Percentiles rank a stretch among this genome's conserved stretches.
phyloP scores from a whole-genome alignment of 2,888 invertebrate genomes.

The Luperina testacea region DNA sequence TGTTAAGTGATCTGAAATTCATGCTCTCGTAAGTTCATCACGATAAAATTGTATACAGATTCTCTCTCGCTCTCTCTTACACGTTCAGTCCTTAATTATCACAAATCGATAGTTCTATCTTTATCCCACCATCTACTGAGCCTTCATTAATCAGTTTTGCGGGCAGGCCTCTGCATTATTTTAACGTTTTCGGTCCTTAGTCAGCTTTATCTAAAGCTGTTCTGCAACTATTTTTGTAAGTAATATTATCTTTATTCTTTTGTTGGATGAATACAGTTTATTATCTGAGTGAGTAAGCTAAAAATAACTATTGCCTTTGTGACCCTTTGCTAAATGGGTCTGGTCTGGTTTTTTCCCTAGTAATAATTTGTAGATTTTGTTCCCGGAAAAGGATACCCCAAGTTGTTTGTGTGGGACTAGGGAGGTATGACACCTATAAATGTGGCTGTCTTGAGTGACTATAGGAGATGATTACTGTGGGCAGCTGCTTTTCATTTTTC shows the following conservation, averaged over 20 bases:
- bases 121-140: slow-evolving; percentile 19
- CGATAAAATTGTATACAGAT: neutral
- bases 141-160: slow-evolving; percentile 50
- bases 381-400: neutral
- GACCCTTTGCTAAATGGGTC: neutral
- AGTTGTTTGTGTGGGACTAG: neutral
- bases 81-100: slow-evolving; percentile 31
- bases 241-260: slow-evolving; percentile 14
- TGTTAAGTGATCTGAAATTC: slow-evolving; percentile 16
- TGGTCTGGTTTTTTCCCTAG: neutral
- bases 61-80: slow-evolving; percentile 3
- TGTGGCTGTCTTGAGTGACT: neutral
- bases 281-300: slow-evolving; percentile 2
- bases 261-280: slow-evolving; percentile 2
- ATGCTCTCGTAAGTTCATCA: slow-evolving; percentile 2
- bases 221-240: neutral
- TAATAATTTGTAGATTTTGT: neutral
- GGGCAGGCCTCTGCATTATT: slow-evolving; percentile 10
- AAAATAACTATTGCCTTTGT: neutral
- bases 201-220: slow-evolving; percentile 34
- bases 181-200: slow-evolving; percentile 14
- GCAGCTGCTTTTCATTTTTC: too few relatives aligned
- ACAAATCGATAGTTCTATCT: slow-evolving; percentile 43
- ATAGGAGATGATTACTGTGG: too few relatives aligned
- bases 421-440: too few relatives aligned